Evolutionary conservation across 1,140 invertebrate genomes (phyloP).

Genomic region (Drosophila setifemur): DNA sequence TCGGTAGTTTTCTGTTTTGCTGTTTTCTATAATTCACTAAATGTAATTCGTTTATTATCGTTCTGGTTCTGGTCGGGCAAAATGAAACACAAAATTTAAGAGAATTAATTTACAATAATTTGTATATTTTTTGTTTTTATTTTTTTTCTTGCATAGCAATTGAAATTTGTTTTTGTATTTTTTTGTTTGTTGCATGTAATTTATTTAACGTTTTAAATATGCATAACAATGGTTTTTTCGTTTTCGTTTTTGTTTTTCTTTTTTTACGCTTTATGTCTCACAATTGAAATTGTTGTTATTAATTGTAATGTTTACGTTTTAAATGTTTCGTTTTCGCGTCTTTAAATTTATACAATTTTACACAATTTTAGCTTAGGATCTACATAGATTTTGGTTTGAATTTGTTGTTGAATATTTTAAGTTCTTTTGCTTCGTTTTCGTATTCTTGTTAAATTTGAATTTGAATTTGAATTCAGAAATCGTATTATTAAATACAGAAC

Average conservation of each 20-base stretch:
- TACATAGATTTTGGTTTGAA: constrained; percentile 73
- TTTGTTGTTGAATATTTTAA: constrained; percentile 46
- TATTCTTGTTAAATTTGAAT: constrained; percentile 6
- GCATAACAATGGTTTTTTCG: constrained; percentile 64
- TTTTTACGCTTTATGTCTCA: constrained; percentile 42
- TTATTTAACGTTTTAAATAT: constrained; percentile 71
- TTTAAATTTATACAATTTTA: constrained; percentile 67
- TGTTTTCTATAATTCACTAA: constrained; percentile 20
- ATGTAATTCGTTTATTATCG: constrained; percentile 33
- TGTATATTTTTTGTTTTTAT: constrained; percentile 53
- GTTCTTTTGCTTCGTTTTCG: no score
- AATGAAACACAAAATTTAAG: constrained; percentile 61
- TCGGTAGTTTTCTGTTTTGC: constrained; percentile 12
- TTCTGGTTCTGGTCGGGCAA: constrained; percentile 38
- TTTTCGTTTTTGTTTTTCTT: constrained; percentile 29
- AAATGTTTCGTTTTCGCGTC: constrained; percentile 23
- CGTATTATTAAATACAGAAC: constrained; percentile 56
- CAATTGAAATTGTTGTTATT: constrained; percentile 44
- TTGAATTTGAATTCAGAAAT: constrained; percentile 46
- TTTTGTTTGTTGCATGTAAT: constrained; percentile 50
- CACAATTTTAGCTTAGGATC: constrained; percentile 49
- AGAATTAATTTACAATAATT: constrained; percentile 66
- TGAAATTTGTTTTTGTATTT: constrained; percentile 48
- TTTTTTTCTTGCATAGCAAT: constrained; percentile 69
- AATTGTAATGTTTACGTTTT: constrained; percentile 40